Evolutionary conservation across 2,797 vertebrate genomes (phyloP).

Genomic region (Tangara arthus): DNA sequence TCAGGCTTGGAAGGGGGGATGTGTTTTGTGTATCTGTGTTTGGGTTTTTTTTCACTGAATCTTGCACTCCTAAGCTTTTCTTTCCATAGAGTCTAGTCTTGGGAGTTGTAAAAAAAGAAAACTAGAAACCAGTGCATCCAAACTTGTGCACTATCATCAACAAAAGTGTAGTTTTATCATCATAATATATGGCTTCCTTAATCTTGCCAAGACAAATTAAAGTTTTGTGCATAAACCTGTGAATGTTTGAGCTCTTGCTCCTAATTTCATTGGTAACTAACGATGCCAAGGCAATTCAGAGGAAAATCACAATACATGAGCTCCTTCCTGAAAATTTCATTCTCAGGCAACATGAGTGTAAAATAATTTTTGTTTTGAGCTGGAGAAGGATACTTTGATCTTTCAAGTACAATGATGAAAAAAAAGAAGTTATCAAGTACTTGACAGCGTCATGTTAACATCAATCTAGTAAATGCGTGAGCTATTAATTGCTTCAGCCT

Average conservation of each 20-base stretch:
- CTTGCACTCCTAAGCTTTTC: not conserved
- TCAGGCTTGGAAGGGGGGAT: rapidly evolving
- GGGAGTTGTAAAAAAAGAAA: not conserved
- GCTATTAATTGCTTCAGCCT: not conserved
- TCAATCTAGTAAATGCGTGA: not conserved
- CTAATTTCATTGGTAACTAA: not conserved
- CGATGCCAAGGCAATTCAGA: not conserved
- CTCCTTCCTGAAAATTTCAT: not conserved
- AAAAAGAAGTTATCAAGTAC: not conserved
- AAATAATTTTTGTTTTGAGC: not conserved
- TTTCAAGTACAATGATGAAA: not conserved
- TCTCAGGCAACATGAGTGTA: not conserved
- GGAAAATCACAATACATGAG: not conserved
- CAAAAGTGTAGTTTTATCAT: not conserved
- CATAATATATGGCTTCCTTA: not conserved
- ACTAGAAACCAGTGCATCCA: not conserved
- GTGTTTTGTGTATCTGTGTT: not conserved
- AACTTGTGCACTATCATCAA: not conserved
- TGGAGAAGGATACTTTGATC: not conserved
- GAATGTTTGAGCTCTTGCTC: not conserved
- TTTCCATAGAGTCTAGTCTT: not conserved
- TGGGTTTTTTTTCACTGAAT: not conserved
- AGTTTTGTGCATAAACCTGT: not conserved
- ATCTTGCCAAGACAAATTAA: not conserved
- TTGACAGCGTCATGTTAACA: not conserved